These are phyloP conservation scores for Drosophila monieri DNA, from an alignment of 2,888 invertebrate genomes.

Conservation along the genomic window DNA sequence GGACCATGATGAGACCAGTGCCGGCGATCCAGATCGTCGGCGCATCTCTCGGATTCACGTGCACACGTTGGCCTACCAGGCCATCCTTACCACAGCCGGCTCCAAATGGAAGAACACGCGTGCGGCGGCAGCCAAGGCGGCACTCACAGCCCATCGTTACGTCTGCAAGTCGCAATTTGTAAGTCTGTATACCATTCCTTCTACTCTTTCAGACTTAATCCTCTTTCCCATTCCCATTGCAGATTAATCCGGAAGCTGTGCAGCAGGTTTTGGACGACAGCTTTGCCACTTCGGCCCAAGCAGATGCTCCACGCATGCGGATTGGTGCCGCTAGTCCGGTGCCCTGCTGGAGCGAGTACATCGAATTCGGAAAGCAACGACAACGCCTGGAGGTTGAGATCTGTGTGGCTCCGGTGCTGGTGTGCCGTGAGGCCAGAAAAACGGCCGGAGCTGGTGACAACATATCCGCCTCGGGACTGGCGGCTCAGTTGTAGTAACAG, in stretches of 20 bases:
- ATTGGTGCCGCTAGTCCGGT: conserved; percentile 90
- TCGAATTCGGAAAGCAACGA: conserved; percentile 71
- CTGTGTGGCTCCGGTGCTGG: conserved; percentile 93
- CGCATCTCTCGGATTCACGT: conserved; percentile 91
- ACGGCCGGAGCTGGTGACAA: conserved; percentile 95
- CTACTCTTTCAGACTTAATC: background rate
- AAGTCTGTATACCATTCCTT: conserved; percentile 18
- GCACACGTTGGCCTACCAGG: conserved; percentile 94
- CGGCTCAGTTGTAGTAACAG: conserved; percentile 85
- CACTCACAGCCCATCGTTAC: conserved; percentile 92
- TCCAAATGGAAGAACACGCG: conserved; percentile 91
- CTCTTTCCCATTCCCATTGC: background rate
- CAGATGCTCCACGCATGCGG: conserved; percentile 85
- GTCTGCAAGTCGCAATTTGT: conserved; percentile 89
- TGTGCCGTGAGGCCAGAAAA: conserved; percentile 91
- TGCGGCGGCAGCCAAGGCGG: conserved; percentile 92
- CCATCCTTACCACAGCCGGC: conserved; percentile 88
- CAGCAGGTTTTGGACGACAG: conserved; percentile 91
- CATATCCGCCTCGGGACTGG: conserved; percentile 94
- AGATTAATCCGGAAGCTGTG: conserved; percentile 83
- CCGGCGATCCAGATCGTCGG: conserved; percentile 82
- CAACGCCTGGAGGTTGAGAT: conserved; percentile 85
- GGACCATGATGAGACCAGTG: conserved; percentile 61
- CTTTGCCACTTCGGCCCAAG: conserved; percentile 89
- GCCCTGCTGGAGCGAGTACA: conserved; percentile 91